A percentile compares a stretch with the other conserved stretches of the same genome.
phyloP scores from a whole-genome alignment of 2,797 vertebrate genomes.

The Discoglossus pictus region DNA sequence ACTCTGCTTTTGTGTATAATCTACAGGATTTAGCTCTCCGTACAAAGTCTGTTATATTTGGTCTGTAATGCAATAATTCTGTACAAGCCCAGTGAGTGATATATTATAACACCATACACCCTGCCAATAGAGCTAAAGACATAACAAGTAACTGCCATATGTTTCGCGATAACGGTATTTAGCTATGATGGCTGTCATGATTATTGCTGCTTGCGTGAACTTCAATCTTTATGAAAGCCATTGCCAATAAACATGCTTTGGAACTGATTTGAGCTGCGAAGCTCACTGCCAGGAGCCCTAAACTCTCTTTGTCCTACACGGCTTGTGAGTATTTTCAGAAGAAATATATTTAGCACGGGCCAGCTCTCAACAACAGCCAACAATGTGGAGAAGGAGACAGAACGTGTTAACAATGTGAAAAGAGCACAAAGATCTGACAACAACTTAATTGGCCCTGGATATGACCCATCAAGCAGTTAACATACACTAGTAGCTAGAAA shows the following conservation, averaged over 20 bases:
- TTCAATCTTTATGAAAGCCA: conserved; percentile 29
- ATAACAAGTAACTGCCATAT: neutral
- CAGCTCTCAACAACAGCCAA: conserved; percentile 22
- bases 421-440: conserved; percentile 3
- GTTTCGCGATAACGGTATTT: conserved; percentile 35
- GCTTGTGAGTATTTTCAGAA: neutral
- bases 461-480: conserved; percentile 12
- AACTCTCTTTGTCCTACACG: conserved; percentile 14
- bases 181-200: conserved; percentile 11
- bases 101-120: neutral
- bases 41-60: no score
- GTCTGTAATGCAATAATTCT: no score
- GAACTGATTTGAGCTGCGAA: conserved; percentile 10
- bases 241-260: conserved; percentile 35
- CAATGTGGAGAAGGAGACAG: conserved; percentile 3
- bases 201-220: conserved; percentile 32
- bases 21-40: no score
- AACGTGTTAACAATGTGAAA: conserved; percentile 22
- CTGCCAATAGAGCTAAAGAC: conserved; percentile 3
- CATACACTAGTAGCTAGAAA: neutral
- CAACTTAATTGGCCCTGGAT: conserved; percentile 35
- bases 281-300: conserved; percentile 29
- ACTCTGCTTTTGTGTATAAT: no score
- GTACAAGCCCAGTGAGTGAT: neutral
- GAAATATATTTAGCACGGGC: conserved; percentile 25